A percentile compares a stretch with the other conserved stretches of the same genome.
These are phyloP conservation scores for Hyperoplus immaculatus DNA, from an alignment of 2,797 vertebrate species.

Conservation along the genomic window DNA sequence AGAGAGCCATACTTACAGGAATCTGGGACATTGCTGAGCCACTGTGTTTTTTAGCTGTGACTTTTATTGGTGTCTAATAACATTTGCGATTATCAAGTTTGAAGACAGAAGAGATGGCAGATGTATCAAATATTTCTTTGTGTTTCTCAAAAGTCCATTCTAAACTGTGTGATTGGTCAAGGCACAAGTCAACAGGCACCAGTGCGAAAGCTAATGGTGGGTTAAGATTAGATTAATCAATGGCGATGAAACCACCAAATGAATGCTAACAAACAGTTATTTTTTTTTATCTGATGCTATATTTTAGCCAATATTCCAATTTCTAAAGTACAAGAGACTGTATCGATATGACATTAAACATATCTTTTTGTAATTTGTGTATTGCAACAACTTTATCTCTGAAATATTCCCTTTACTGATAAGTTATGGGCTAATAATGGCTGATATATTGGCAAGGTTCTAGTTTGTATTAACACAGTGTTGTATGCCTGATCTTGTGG, in stretches of 20 bases:
- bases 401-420: neutral
- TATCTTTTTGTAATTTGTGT: neutral
- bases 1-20: conserved; percentile 47
- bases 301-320: no score
- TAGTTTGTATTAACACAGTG: neutral
- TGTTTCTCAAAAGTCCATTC: conserved; percentile 1
- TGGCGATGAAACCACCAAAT: neutral
- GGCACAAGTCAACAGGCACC: no score
- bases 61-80: conserved; percentile 8
- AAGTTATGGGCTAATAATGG: neutral
- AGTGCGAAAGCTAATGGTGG: neutral
- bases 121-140: neutral
- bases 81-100: conserved; percentile 17
- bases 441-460: neutral
- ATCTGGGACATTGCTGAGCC: conserved; percentile 41
- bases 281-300: no score
- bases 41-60: conserved; percentile 32
- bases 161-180: neutral
- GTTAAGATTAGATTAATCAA: neutral
- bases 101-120: neutral
- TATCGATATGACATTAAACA: no score
- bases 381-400: neutral
- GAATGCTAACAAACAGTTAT: no score
- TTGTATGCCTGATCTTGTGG: neutral
- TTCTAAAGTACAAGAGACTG: no score